Conservation (phyloP, 2,113 vertebrate genomes). For the Calypte anna region DNA sequence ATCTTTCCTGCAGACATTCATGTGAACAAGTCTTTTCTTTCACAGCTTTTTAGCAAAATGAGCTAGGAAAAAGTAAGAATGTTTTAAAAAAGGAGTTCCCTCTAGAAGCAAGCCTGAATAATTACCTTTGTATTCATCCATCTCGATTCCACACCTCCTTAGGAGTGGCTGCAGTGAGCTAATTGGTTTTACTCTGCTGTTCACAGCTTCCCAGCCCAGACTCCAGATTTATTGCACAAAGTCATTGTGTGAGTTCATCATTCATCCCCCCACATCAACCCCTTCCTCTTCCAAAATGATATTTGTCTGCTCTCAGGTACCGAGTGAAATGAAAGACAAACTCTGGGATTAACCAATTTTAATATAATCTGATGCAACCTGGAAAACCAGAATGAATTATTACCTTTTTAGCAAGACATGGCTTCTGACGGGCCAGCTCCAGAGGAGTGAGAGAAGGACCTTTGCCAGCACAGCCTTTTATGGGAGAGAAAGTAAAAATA, state of each 20-base stretch:
- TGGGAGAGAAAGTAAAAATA: background rate
- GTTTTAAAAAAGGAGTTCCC: background rate
- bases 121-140: constrained; percentile 36
- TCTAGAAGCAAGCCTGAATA: constrained; percentile 30
- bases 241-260: background rate
- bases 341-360: background rate
- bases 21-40: background rate
- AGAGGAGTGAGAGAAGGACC: background rate
- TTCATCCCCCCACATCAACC: background rate
- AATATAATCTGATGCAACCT: background rate
- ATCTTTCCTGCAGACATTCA: background rate
- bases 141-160: constrained; percentile 42
- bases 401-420: background rate
- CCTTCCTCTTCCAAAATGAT: background rate
- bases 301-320: constrained; percentile 16
- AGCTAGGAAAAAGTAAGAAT: background rate
- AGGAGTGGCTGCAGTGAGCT: constrained; percentile 21
- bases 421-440: background rate
- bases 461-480: background rate
- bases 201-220: background rate
- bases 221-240: constrained; percentile 33
- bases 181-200: constrained; percentile 42
- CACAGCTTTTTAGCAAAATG: background rate
- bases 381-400: constrained; percentile 20
- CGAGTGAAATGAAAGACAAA: background rate